Evolutionary conservation across 1,140 invertebrate species (phyloP).

Genomic region (Centruroides vittatus): DNA sequence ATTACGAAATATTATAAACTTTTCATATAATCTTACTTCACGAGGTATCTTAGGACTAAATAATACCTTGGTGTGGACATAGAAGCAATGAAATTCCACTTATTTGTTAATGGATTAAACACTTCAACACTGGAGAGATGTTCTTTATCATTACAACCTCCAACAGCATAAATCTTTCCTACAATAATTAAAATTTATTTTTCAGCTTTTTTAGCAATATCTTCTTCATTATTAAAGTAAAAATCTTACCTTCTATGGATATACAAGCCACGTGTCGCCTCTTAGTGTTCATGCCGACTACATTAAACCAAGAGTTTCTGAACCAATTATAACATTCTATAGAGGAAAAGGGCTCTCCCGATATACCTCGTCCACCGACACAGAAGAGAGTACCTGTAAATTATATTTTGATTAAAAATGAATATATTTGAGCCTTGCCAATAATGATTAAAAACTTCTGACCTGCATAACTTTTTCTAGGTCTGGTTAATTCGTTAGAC

Average conservation of each 20-base stretch:
- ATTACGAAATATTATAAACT: neutral
- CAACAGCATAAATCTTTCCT: slow-evolving; percentile 76
- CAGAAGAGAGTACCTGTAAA: slow-evolving; percentile 28
- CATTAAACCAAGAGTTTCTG: slow-evolving; percentile 27
- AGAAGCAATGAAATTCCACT: slow-evolving; percentile 93
- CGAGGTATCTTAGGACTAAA: neutral
- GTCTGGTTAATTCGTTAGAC: slow-evolving; percentile 30
- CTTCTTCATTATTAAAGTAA: neutral
- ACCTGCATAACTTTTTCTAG: slow-evolving; percentile 32
- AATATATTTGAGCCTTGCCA: slow-evolving; percentile 65
- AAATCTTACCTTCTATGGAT: slow-evolving; percentile 24
- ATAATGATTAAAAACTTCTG: slow-evolving; percentile 46
- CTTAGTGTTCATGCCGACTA: slow-evolving; percentile 28
- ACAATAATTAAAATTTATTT: neutral
- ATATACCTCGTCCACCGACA: slow-evolving; percentile 30
- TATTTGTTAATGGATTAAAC: slow-evolving; percentile 91
- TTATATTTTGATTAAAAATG: slow-evolving; percentile 37
- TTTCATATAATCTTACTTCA: slow-evolving; percentile 69
- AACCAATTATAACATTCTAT: slow-evolving; percentile 30
- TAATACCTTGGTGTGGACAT: slow-evolving; percentile 82
- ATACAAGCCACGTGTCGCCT: slow-evolving; percentile 31
- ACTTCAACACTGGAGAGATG: slow-evolving; percentile 89
- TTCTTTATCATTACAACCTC: slow-evolving; percentile 89
- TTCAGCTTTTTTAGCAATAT: too few species aligned
- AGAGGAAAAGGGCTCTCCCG: slow-evolving; percentile 29